Evolutionary conservation across 2,797 vertebrate species (phyloP).

Genomic region (Propithecus deckenii): DNA sequence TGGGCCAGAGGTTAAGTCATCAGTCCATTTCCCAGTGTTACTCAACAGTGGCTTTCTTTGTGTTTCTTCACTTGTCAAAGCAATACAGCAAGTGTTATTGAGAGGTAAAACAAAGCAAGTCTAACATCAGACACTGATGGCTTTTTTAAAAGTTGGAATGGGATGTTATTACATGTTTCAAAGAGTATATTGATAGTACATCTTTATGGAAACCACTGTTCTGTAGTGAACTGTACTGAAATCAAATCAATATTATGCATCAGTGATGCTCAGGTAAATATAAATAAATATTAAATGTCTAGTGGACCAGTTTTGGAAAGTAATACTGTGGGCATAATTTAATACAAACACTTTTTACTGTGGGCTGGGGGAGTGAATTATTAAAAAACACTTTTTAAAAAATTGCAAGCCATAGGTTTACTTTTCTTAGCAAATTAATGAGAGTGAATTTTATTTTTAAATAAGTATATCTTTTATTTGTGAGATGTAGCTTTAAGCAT

Average conservation of each 20-base stretch:
- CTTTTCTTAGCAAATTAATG: slow-evolving; percentile 51
- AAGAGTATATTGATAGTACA: slow-evolving; percentile 34
- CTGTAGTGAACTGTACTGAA: slow-evolving; percentile 18
- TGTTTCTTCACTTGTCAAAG: slow-evolving; percentile 55
- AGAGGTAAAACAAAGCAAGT: slow-evolving; percentile 78
- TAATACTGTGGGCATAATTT: neutral
- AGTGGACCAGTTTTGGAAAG: slow-evolving; percentile 19
- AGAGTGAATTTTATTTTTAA: slow-evolving; percentile 44
- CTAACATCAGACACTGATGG: slow-evolving; percentile 64
- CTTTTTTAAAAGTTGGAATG: slow-evolving; percentile 72
- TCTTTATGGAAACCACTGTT: neutral
- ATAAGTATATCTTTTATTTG: slow-evolving; percentile 20
- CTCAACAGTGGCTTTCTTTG: slow-evolving; percentile 78
- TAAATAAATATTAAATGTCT: slow-evolving; percentile 11
- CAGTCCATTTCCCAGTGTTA: slow-evolving; percentile 66
- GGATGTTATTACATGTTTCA: slow-evolving; percentile 60
- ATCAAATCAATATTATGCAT: slow-evolving; percentile 16
- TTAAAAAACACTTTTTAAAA: neutral
- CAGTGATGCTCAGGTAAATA: slow-evolving; percentile 38
- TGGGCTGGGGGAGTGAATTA: neutral
- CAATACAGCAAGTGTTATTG: slow-evolving; percentile 69
- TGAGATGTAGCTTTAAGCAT: slow-evolving; percentile 37
- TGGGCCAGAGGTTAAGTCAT: slow-evolving; percentile 80
- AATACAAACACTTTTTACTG: neutral
- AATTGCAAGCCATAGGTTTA: neutral